phyloP scores from a whole-genome alignment of 2,888 invertebrate genomes.

The Nephrotoma flavescens region DNA sequence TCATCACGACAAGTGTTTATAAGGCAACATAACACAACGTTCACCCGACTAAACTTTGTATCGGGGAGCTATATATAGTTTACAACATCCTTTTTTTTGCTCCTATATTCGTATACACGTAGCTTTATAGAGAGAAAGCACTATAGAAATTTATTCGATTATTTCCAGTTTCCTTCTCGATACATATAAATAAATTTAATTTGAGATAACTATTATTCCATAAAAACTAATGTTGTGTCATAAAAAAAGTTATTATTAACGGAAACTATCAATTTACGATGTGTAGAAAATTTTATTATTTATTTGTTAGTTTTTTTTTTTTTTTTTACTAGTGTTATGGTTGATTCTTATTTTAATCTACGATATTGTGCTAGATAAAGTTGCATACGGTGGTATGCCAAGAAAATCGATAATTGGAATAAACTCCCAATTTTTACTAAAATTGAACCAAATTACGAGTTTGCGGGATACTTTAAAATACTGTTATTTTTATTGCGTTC shows the following conservation, averaged over 20 bases:
- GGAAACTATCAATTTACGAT: background rate
- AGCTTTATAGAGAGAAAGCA: background rate
- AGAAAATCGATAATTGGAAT: too few species aligned
- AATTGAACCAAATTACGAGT: too few species aligned
- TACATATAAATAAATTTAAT: background rate
- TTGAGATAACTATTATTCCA: background rate
- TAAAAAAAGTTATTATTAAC: background rate
- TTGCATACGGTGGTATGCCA: too few species aligned
- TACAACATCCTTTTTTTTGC: background rate
- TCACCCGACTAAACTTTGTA: background rate
- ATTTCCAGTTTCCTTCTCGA: background rate
- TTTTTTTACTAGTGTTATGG: background rate
- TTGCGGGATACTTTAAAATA: too few species aligned
- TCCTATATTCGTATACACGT: background rate
- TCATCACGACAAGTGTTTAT: background rate
- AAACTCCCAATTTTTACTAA: too few species aligned
- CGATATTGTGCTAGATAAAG: background rate
- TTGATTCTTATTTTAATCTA: background rate
- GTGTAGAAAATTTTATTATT: background rate
- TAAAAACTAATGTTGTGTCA: background rate
- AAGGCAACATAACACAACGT: background rate
- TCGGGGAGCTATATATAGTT: background rate
- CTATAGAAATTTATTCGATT: background rate
- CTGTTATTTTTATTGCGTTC: too few species aligned
- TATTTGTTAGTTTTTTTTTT: too few species aligned